Evolutionary conservation across 2,797 vertebrate species (phyloP), one percentile per base, ranked within the genome.

Genomic region (Argya squamiceps): DNA sequence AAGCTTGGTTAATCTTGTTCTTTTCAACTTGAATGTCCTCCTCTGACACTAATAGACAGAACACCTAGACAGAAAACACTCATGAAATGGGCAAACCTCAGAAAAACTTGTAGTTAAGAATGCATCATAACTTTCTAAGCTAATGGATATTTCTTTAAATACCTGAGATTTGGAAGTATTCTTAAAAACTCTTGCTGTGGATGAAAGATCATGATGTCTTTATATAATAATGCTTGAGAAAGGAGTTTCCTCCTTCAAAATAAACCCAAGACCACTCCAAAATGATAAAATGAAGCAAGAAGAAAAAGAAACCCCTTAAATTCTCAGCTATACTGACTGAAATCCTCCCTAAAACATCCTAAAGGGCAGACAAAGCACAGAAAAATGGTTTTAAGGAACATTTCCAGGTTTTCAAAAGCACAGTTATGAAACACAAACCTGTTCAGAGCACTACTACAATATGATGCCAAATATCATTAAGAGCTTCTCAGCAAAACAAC

Each of bases 401-500:
- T 7, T 81, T 83, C n/a, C 50, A 73, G 39, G 6, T 47, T 93
- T 84, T 76, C 81, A 95, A 70, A 65, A 78, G 53, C 62, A 46
- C 18, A 27, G n/a, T 41, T 41, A 65, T 9, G 58, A 77, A 84
- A 70, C 46, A 83, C 46, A 93, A 91, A 58, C 37, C 37, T 84
- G 78, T 84, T 84, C 88, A 68, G 47, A 83, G 39, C 37, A 82
- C 24, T 49, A 58, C 79, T 77, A 37, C 2, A 3, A 47, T 63
- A 75, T 22, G 41, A 86, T 60, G 78, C 74, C 77, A 92, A 84
- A 68, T 56, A 86, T 36, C 37, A 79, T 53, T 86, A 92, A 70
- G 39, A 75, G 59, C 41, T 89, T 91, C 60, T 84, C 67, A 88
- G 67, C 34, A 89, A 88, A 84, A 84, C 26, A 90, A 65, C 47